These are phyloP conservation scores for Periparus ater DNA, from an alignment of 2,797 vertebrate genomes.

Conservation along the genomic window DNA sequence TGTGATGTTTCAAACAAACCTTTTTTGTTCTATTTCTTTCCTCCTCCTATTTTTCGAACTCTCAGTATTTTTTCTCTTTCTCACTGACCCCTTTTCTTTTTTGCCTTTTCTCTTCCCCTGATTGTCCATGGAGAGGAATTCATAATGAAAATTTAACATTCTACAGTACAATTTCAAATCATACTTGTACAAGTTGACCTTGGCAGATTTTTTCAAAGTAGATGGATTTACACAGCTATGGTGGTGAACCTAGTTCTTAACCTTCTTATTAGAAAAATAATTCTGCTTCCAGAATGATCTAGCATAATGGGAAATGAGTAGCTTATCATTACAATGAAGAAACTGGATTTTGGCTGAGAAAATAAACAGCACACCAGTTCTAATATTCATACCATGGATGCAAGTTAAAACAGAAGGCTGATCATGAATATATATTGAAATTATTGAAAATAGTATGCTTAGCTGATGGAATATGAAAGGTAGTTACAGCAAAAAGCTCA, in stretches of 20 bases:
- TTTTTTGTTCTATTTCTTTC: not conserved
- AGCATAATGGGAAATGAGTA: not conserved
- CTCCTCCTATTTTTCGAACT: not conserved
- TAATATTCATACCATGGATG: not conserved
- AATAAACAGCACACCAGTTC: conserved; percentile 11
- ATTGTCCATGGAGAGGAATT: not conserved
- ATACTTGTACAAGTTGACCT: not conserved
- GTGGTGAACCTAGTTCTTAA: not conserved
- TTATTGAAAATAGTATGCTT: conserved; percentile 27
- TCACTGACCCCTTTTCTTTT: not conserved
- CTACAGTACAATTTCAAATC: not conserved
- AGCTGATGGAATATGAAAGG: not conserved
- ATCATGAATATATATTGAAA: conserved; percentile 22
- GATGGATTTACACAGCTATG: not conserved
- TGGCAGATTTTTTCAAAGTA: conserved; percentile 29
- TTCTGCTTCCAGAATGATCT: not conserved
- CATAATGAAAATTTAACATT: not conserved
- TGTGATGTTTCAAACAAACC: not conserved
- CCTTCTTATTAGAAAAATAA: conserved; percentile 23
- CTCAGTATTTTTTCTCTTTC: not conserved
- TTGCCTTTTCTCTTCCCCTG: not conserved
- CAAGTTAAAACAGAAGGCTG: not conserved
- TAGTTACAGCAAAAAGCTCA: not conserved
- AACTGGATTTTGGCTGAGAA: conserved; percentile 5
- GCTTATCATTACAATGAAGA: not conserved